phyloP scores from a whole-genome alignment of 2,113 vertebrate genomes.

The Amia ocellicauda region DNA sequence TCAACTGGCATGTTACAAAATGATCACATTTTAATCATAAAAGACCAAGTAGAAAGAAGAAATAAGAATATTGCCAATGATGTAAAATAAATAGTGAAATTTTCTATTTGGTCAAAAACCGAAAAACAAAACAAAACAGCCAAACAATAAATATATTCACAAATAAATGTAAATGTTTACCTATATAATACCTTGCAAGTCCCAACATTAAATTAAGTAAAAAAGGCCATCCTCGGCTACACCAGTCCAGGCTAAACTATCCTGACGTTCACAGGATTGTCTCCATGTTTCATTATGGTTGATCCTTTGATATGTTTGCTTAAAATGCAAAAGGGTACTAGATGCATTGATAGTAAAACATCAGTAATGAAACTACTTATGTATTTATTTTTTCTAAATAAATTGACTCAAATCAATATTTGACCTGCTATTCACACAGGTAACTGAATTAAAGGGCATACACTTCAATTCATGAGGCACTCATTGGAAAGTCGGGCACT shows the following conservation, averaged over 20 bases:
- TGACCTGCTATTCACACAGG: too few species aligned
- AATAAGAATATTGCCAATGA: constrained; percentile 13
- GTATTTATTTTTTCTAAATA: too few species aligned
- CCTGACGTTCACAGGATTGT: too few species aligned
- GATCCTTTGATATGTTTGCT: too few species aligned
- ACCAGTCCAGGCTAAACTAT: background rate
- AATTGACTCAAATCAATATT: too few species aligned
- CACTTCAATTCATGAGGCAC: too few species aligned
- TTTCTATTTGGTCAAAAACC: constrained; percentile 33
- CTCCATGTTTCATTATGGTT: too few species aligned
- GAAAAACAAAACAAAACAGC: background rate
- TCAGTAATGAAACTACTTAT: too few species aligned
- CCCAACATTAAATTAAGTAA: background rate
- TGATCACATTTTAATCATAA: constrained; percentile 14
- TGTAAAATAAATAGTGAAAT: constrained; percentile 33
- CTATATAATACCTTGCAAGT: constrained; percentile 19
- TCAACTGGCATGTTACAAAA: background rate
- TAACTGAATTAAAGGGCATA: too few species aligned
- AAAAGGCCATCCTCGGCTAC: constrained; percentile 2
- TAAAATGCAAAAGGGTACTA: too few species aligned
- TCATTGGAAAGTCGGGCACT: too few species aligned
- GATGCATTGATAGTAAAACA: too few species aligned
- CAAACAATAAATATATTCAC: constrained; percentile 26
- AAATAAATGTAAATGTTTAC: constrained; percentile 10
- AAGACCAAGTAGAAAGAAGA: constrained; percentile 22